These are phyloP conservation scores for Brachylomia viminalis DNA, from an alignment of 2,888 invertebrate species.

Conservation along the genomic window DNA sequence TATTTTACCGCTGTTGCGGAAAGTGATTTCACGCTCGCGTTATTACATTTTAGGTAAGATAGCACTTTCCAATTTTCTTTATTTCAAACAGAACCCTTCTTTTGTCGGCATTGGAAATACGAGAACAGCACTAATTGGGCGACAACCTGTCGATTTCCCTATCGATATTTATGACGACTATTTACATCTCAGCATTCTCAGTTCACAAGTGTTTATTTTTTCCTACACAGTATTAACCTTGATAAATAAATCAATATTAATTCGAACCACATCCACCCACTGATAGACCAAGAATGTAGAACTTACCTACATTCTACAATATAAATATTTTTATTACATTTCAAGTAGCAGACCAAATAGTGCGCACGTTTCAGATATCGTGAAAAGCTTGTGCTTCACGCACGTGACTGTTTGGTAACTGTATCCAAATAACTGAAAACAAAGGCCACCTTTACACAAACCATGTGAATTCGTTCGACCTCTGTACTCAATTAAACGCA, in stretches of 20 bases:
- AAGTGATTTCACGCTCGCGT: slow-evolving; percentile 75
- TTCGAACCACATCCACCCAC: slow-evolving; percentile 28
- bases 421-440: slow-evolving; percentile 61
- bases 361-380: slow-evolving; percentile 54
- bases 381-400: slow-evolving; percentile 44
- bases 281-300: slow-evolving; percentile 48
- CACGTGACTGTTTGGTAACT: slow-evolving; percentile 51
- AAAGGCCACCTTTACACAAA: slow-evolving; percentile 60
- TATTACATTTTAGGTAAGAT: slow-evolving; percentile 63
- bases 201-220: slow-evolving; percentile 7
- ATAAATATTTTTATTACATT: slow-evolving; percentile 59
- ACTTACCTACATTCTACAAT: slow-evolving; percentile 39
- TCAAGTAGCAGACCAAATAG: slow-evolving; percentile 56
- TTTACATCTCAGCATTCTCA: slow-evolving; percentile 6
- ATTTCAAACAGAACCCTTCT: slow-evolving; percentile 6
- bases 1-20: slow-evolving; percentile 63
- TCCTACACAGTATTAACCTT: slow-evolving; percentile 31
- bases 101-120: not conserved
- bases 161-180: slow-evolving; percentile 1
- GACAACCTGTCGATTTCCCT: not conserved
- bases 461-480: slow-evolving; percentile 57
- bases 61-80: slow-evolving; percentile 62
- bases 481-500: slow-evolving; percentile 55
- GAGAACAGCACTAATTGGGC: slow-evolving; percentile 6
- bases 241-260: slow-evolving; percentile 43